These are phyloP conservation scores for Saccostrea glomerata DNA, from an alignment of 1,140 invertebrate species.

Conservation along the genomic window DNA sequence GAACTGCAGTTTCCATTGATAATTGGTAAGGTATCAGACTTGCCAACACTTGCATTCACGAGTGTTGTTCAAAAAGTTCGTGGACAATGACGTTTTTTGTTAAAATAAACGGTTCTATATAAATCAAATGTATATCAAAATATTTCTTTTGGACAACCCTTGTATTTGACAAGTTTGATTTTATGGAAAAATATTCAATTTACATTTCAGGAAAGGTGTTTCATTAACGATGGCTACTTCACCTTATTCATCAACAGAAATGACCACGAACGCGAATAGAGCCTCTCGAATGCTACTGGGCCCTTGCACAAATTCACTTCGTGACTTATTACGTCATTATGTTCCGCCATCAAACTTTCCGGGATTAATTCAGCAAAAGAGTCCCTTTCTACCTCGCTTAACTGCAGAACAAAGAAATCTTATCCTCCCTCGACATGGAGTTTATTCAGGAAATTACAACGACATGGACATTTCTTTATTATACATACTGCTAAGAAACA, in stretches of 20 bases:
- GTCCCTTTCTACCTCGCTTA: background rate
- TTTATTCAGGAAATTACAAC: background rate
- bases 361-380: background rate
- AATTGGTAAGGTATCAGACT: too few species aligned
- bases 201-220: too few species aligned
- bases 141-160: too few species aligned
- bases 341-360: background rate
- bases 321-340: background rate
- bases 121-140: too few species aligned
- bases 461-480: background rate
- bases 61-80: too few species aligned
- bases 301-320: background rate
- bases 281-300: background rate
- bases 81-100: too few species aligned
- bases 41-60: too few species aligned
- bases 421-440: background rate
- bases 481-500: background rate
- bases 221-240: background rate
- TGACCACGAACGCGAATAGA: background rate
- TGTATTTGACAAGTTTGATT: too few species aligned
- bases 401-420: background rate
- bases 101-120: too few species aligned
- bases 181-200: too few species aligned
- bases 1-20: too few species aligned
- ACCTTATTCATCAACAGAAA: background rate